phyloP scores from a whole-genome alignment of 2,888 invertebrate genomes.

The Elmis aenea region DNA sequence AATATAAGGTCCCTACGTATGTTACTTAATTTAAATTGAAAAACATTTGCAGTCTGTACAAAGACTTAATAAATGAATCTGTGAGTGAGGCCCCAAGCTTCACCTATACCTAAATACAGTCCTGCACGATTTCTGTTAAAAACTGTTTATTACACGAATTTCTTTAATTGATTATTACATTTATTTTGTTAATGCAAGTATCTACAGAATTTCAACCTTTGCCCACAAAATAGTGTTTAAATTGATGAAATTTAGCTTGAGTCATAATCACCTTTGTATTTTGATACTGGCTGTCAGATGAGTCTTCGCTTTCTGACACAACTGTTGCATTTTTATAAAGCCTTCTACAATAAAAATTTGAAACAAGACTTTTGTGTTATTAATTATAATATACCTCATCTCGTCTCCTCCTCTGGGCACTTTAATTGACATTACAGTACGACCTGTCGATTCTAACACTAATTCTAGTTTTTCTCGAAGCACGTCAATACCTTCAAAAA shows the following conservation, averaged over 20 bases:
- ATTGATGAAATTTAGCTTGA: slow-evolving; percentile 51
- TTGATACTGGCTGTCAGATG: slow-evolving; percentile 50
- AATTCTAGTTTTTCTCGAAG: slow-evolving; percentile 47
- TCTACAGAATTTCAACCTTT: slow-evolving; percentile 3
- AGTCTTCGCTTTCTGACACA: slow-evolving; percentile 48
- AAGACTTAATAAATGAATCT: too few species aligned
- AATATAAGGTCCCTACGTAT: too few species aligned
- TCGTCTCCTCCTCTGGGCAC: slow-evolving; percentile 56
- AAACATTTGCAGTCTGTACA: too few species aligned
- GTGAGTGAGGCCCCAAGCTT: too few species aligned
- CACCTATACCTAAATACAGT: too few species aligned
- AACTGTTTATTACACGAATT: too few species aligned
- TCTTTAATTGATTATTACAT: not conserved
- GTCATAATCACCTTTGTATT: slow-evolving; percentile 57
- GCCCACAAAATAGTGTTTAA: slow-evolving; percentile 36
- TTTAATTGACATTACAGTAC: slow-evolving; percentile 51
- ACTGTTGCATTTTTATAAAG: slow-evolving; percentile 62
- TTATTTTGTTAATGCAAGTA: not conserved
- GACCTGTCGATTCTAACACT: slow-evolving; percentile 51
- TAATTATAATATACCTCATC: slow-evolving; percentile 33
- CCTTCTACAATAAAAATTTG: slow-evolving; percentile 48
- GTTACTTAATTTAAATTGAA: too few species aligned
- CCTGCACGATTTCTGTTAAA: too few species aligned
- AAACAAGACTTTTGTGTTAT: slow-evolving; percentile 1
- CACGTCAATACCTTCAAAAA: slow-evolving; percentile 49